Conservation (phyloP, 2,113 vertebrate genomes). For the Riparia riparia region DNA sequence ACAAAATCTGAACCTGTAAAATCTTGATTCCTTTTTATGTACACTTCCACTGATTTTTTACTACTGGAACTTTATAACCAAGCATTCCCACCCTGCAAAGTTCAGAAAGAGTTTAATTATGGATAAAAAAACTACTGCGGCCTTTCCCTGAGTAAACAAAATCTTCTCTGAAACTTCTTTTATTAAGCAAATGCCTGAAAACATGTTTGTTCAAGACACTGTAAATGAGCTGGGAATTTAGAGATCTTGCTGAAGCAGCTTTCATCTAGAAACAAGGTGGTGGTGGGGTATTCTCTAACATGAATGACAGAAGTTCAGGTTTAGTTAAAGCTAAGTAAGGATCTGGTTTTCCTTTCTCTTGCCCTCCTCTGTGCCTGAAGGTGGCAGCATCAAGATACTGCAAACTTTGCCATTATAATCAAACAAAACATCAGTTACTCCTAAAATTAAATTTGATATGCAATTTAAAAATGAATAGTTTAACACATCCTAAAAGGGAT, state of each 20-base stretch:
- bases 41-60: not conserved
- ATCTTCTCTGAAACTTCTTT: not conserved
- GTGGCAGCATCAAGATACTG: constrained; percentile 35
- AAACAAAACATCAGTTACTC: not conserved
- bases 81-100: not conserved
- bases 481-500: not conserved
- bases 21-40: not conserved
- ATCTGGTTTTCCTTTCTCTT: not conserved
- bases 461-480: not conserved
- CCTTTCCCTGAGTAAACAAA: not conserved
- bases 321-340: not conserved
- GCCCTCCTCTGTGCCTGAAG: not conserved
- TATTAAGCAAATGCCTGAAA: not conserved
- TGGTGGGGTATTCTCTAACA: rapidly evolving
- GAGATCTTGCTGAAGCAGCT: not conserved
- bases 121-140: not conserved
- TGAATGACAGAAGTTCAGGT: not conserved
- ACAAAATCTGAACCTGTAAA: not conserved
- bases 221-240: not conserved
- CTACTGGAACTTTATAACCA: not conserved
- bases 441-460: constrained; percentile 8
- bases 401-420: not conserved
- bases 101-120: not conserved
- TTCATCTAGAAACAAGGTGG: not conserved
- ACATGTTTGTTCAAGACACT: not conserved